Conservation (phyloP, 2,888 invertebrate genomes). For the Dermolepida albohirtum region DNA sequence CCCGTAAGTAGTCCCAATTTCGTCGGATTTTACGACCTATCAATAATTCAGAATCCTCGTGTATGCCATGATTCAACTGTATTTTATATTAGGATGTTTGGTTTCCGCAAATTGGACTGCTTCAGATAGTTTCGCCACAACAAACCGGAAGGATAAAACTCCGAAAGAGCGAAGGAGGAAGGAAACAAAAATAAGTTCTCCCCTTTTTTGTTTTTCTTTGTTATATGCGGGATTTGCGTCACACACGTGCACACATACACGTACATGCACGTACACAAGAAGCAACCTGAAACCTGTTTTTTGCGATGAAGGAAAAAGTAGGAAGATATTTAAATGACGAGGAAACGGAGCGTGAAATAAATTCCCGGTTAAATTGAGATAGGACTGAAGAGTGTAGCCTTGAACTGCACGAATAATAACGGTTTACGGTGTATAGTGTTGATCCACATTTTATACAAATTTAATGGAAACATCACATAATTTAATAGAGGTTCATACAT, state of each 20-base stretch:
- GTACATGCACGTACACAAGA: neutral
- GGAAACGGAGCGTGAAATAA: slow-evolving; percentile 32
- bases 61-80: slow-evolving; percentile 19
- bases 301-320: slow-evolving; percentile 25
- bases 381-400: slow-evolving; percentile 13
- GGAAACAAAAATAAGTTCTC: slow-evolving; percentile 22
- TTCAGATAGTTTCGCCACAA: slow-evolving; percentile 11
- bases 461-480: neutral
- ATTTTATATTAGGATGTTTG: slow-evolving; percentile 28
- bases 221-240: slow-evolving; percentile 21
- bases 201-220: slow-evolving; percentile 15
- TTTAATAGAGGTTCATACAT: too few species aligned
- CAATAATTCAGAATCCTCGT: slow-evolving; percentile 27
- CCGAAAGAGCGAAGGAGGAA: slow-evolving; percentile 10
- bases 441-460: slow-evolving; percentile 17
- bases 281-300: slow-evolving; percentile 18
- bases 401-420: slow-evolving; percentile 17
- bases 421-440: neutral
- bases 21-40: neutral
- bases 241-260: neutral
- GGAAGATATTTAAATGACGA: slow-evolving; percentile 29
- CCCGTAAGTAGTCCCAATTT: too few species aligned
- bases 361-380: slow-evolving; percentile 23
- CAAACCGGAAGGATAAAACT: slow-evolving; percentile 35
- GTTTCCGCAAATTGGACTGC: slow-evolving; percentile 25